A percentile compares a stretch with the other conserved stretches of the same genome.
Conservation (phyloP, 1,140 invertebrate genomes). For the Pollicipes pollicipes region DNA sequence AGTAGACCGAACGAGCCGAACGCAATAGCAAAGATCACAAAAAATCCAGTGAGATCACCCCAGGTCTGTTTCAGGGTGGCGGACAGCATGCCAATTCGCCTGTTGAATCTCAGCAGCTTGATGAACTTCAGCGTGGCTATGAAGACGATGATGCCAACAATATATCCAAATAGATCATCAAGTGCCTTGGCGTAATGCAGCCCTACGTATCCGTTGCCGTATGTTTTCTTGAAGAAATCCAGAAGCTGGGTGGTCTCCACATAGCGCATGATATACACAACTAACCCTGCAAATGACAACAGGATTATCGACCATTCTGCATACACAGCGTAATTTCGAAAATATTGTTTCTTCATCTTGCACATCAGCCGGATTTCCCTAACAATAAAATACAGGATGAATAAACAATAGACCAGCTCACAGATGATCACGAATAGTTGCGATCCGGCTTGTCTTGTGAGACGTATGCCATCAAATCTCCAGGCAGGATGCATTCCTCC, state of each 20-base stretch:
- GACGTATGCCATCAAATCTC: constrained; percentile 19
- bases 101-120: constrained; percentile 35
- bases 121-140: constrained; percentile 34
- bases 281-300: background rate
- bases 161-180: constrained; percentile 29
- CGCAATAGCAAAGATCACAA: constrained; percentile 24
- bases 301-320: constrained; percentile 28
- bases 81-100: constrained; percentile 27
- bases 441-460: constrained; percentile 22
- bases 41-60: constrained; percentile 24
- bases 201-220: constrained; percentile 33
- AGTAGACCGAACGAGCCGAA: constrained; percentile 26
- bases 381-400: constrained; percentile 33
- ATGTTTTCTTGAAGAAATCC: constrained; percentile 26
- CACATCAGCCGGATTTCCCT: constrained; percentile 24
- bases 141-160: constrained; percentile 32
- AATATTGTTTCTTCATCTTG: constrained; percentile 22
- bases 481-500: constrained; percentile 34
- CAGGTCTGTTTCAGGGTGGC: constrained; percentile 23
- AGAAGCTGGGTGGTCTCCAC: background rate
- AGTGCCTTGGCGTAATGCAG: constrained; percentile 31
- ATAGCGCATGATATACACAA: background rate
- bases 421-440: constrained; percentile 24
- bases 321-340: constrained; percentile 30
- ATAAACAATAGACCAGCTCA: constrained; percentile 27